Percentiles rank a stretch among this genome's conserved stretches.
Conservation (phyloP, 1,140 invertebrate species). For the Drosophila ananassae region DNA sequence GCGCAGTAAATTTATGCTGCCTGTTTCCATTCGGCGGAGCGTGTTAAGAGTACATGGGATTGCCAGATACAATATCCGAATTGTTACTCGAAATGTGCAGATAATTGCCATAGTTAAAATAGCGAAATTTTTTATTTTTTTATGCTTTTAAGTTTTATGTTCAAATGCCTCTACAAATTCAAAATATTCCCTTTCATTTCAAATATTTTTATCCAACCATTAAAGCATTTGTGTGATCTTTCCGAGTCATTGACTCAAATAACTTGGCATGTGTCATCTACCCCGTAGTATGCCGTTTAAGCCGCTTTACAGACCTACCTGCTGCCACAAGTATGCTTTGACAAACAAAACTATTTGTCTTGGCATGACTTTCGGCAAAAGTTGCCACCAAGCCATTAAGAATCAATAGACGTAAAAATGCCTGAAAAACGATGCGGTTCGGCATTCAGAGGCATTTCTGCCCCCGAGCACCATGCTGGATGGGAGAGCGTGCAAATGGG, state of each 20-base stretch:
- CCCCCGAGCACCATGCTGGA: constrained; percentile 29
- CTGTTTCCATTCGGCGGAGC: constrained; percentile 65
- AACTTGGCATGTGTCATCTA: constrained; percentile 30
- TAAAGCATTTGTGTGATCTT: constrained; percentile 56
- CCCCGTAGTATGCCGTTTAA: constrained; percentile 5
- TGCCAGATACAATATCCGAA: constrained; percentile 40
- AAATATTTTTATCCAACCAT: not conserved
- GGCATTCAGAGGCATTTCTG: constrained; percentile 30
- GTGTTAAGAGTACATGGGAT: constrained; percentile 75
- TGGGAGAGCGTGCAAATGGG: not conserved
- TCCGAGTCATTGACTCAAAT: constrained; percentile 53
- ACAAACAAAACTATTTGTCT: constrained; percentile 77
- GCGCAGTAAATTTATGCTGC: constrained; percentile 69
- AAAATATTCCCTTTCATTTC: no score
- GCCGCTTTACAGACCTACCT: constrained; percentile 24
- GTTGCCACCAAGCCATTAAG: constrained; percentile 49
- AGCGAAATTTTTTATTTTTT: no score
- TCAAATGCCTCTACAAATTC: not conserved
- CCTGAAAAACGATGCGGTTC: constrained; percentile 60
- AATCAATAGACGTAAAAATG: constrained; percentile 78
- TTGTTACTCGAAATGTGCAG: constrained; percentile 53
- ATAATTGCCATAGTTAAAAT: constrained; percentile 63
- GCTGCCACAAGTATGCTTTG: constrained; percentile 67
- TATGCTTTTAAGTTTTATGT: no score
- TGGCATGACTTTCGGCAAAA: constrained; percentile 65